Evolutionary conservation across 2,113 vertebrate species (phyloP).

Genomic region (Andinoacara biseriatus): DNA sequence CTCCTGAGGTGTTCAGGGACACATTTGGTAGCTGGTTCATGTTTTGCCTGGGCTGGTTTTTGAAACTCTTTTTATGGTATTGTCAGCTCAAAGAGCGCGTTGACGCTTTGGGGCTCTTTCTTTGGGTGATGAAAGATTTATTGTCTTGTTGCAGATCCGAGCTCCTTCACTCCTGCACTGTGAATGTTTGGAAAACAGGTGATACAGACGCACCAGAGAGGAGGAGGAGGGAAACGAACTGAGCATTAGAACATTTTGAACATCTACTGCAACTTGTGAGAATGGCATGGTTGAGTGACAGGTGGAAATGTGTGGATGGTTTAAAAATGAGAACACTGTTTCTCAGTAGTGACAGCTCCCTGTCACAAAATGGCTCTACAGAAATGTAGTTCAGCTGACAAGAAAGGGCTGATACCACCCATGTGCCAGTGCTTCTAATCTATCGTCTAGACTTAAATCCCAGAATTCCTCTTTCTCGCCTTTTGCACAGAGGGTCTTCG

Average conservation of each 20-base stretch:
- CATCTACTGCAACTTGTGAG: neutral
- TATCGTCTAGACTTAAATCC: slow-evolving; percentile 59
- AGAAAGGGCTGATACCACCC: neutral
- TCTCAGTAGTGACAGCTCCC: slow-evolving; percentile 14
- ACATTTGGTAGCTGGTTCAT: slow-evolving; percentile 37
- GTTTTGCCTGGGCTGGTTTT: neutral
- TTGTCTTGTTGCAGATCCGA: slow-evolving; percentile 10
- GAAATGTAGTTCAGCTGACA: slow-evolving; percentile 34
- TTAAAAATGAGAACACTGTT: neutral
- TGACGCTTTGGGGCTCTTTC: slow-evolving; percentile 3
- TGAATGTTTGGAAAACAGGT: slow-evolving; percentile 41
- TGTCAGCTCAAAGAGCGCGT: neutral
- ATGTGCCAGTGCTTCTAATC: slow-evolving; percentile 46
- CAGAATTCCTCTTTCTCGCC: slow-evolving; percentile 11
- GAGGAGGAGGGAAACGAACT: slow-evolving; percentile 14
- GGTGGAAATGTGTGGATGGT: slow-evolving; percentile 22
- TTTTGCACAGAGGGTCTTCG: slow-evolving; percentile 11
- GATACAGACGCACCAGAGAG: slow-evolving; percentile 13
- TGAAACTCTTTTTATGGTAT: slow-evolving; percentile 12
- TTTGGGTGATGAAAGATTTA: slow-evolving; percentile 13
- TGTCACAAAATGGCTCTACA: neutral
- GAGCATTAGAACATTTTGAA: slow-evolving; percentile 24
- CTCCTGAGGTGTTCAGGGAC: slow-evolving; percentile 40
- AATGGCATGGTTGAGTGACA: slow-evolving; percentile 11
- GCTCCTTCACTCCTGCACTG: slow-evolving; percentile 27